phyloP scores from a whole-genome alignment of 2,888 invertebrate species.

The Melinopterus prodromus region DNA sequence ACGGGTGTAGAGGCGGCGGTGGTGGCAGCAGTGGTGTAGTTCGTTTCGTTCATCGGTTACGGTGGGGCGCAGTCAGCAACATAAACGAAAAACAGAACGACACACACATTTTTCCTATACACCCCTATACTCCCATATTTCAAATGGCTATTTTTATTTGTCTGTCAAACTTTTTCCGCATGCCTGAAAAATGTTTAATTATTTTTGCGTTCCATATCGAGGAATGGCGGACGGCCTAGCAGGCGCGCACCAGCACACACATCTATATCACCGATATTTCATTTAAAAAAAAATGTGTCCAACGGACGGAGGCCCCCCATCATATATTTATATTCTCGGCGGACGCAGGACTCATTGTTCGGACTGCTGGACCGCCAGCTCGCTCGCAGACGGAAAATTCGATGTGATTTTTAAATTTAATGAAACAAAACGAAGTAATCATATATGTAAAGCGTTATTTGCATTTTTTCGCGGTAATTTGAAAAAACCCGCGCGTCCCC shows the following conservation, averaged over 20 bases:
- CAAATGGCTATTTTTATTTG: conserved; percentile 63
- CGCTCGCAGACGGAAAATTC: conserved; percentile 56
- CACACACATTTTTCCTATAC: conserved; percentile 46
- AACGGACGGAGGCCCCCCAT: conserved; percentile 56
- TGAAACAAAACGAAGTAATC: conserved; percentile 56
- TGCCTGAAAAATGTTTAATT: conserved; percentile 64
- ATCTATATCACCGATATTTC: conserved; percentile 62
- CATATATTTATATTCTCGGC: conserved; percentile 62
- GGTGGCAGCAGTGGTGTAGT: conserved; percentile 28
- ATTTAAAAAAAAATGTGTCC: conserved; percentile 60
- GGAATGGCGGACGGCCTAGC: conserved; percentile 37
- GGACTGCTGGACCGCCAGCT: conserved; percentile 13
- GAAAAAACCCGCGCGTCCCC: conserved; percentile 42
- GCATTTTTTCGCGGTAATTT: conserved; percentile 54
- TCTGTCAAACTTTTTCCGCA: conserved; percentile 63
- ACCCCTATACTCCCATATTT: conserved; percentile 59
- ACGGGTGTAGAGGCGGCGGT: conserved; percentile 10
- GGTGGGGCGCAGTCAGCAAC: conserved; percentile 14
- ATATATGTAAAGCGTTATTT: conserved; percentile 60
- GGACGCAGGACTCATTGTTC: conserved; percentile 49
- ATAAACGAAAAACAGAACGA: conserved; percentile 48
- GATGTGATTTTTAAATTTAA: conserved; percentile 61
- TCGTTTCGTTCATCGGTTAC: conserved; percentile 25
- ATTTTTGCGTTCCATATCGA: conserved; percentile 63
- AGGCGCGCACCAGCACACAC: conserved; percentile 45